These are phyloP conservation scores for Drosophila acutilabella DNA, from an alignment of 2,888 invertebrate genomes.

Conservation along the genomic window DNA sequence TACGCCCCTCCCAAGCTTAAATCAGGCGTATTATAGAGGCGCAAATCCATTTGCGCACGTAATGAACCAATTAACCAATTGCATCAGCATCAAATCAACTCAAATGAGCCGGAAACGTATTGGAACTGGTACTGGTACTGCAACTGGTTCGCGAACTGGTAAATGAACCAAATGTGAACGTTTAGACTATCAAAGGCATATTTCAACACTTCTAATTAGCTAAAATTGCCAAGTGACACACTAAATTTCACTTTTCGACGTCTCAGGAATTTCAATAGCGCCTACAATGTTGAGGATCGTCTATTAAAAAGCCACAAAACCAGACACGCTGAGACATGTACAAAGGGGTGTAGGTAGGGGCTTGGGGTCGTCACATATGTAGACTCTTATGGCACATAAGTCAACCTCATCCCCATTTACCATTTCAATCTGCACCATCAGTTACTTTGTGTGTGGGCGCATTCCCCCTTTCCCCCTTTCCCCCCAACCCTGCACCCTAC, in stretches of 20 bases:
- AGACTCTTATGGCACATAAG: conserved; percentile 66
- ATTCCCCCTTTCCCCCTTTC: background rate
- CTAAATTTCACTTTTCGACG: conserved; percentile 69
- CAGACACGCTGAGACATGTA: background rate
- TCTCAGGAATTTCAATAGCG: conserved; percentile 74
- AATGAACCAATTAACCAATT: conserved; percentile 82
- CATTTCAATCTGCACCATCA: conserved; percentile 7
- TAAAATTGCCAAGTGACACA: conserved; percentile 79
- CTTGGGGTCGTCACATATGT: conserved; percentile 31
- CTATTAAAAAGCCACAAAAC: conserved; percentile 77
- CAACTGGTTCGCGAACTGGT: conserved; percentile 13
- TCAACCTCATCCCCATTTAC: conserved; percentile 40
- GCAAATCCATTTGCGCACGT: conserved; percentile 82
- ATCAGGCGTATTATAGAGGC: conserved; percentile 75
- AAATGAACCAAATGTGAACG: background rate
- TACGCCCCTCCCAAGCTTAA: conserved; percentile 34
- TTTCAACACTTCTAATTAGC: conserved; percentile 83
- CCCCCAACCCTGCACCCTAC: background rate
- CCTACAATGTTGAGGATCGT: conserved; percentile 71
- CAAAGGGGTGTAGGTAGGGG: background rate
- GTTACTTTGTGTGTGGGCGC: conserved; percentile 69
- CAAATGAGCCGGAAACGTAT: conserved; percentile 48
- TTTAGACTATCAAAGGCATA: conserved; percentile 35
- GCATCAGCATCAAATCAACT: conserved; percentile 39
- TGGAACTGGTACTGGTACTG: conserved; percentile 18